Conservation (phyloP, 2,113 vertebrate species). For the Pandion haliaetus region DNA sequence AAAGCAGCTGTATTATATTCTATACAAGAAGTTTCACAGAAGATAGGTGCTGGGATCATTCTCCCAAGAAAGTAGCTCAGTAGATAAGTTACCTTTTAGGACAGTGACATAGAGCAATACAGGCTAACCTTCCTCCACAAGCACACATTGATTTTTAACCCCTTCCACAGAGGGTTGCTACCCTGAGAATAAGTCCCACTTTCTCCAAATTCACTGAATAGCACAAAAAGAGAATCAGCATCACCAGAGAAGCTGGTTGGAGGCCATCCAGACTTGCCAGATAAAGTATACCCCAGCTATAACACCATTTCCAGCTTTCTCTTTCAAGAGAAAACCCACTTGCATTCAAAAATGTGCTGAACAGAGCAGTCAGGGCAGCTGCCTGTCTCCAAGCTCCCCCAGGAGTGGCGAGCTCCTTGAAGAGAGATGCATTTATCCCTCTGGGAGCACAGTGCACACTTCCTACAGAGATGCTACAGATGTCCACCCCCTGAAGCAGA, state of each 20-base stretch:
- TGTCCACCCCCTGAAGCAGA: no score
- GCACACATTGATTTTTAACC: not conserved
- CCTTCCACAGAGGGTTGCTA: not conserved
- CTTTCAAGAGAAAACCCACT: not conserved
- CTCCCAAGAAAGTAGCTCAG: not conserved
- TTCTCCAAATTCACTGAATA: not conserved
- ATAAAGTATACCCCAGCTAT: not conserved
- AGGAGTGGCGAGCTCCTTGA: rapidly evolving
- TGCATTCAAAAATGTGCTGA: not conserved
- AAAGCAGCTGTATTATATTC: not conserved
- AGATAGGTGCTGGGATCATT: not conserved
- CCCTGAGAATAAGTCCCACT: not conserved
- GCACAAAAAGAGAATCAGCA: not conserved
- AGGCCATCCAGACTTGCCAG: not conserved
- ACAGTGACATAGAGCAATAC: not conserved
- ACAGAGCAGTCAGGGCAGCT: not conserved
- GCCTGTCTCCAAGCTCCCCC: not conserved
- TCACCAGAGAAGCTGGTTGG: not conserved
- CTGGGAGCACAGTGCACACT: not conserved
- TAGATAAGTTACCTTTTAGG: not conserved
- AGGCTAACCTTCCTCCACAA: not conserved
- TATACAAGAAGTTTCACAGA: not conserved
- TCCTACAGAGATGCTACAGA: not conserved
- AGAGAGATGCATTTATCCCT: not conserved
- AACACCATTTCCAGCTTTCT: rapidly evolving